Evolutionary conservation across 1,140 invertebrate genomes (phyloP).

Genomic region (Aphaenogaster floridana): DNA sequence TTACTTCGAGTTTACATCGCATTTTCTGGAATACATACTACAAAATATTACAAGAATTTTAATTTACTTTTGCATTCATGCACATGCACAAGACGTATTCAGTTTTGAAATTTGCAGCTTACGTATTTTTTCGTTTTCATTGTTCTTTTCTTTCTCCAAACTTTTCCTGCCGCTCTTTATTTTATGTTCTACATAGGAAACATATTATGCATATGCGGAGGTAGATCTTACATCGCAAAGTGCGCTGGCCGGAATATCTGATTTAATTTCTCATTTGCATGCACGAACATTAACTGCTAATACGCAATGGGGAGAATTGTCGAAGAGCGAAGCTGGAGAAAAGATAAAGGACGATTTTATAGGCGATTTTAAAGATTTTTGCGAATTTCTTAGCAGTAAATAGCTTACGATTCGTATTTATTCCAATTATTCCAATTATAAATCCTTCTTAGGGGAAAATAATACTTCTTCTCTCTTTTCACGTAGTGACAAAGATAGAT

Average conservation of each 20-base stretch:
- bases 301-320: conserved; percentile 87
- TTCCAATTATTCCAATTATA: background rate
- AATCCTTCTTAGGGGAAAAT: background rate
- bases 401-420: conserved; percentile 35
- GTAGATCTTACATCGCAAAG: conserved; percentile 78
- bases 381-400: conserved; percentile 87
- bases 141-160: background rate
- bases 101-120: background rate
- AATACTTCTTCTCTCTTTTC: conserved; percentile 30
- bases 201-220: conserved; percentile 83
- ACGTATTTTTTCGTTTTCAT: background rate
- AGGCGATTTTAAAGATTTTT: conserved; percentile 87
- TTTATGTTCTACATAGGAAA: conserved; percentile 78
- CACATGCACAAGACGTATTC: background rate
- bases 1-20: background rate
- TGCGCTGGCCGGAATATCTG: conserved; percentile 84
- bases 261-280: conserved; percentile 85
- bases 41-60: background rate
- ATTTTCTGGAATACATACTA: background rate
- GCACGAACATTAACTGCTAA: conserved; percentile 84
- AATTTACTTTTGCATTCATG: background rate
- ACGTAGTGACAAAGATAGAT: conserved; percentile 88
- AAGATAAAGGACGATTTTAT: conserved; percentile 87
- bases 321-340: conserved; percentile 84
- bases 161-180: background rate